A percentile compares a stretch with the other conserved stretches of the same genome.
phyloP scores from a whole-genome alignment of 2,888 invertebrate species.

The Exephanes ischioxanthus region DNA sequence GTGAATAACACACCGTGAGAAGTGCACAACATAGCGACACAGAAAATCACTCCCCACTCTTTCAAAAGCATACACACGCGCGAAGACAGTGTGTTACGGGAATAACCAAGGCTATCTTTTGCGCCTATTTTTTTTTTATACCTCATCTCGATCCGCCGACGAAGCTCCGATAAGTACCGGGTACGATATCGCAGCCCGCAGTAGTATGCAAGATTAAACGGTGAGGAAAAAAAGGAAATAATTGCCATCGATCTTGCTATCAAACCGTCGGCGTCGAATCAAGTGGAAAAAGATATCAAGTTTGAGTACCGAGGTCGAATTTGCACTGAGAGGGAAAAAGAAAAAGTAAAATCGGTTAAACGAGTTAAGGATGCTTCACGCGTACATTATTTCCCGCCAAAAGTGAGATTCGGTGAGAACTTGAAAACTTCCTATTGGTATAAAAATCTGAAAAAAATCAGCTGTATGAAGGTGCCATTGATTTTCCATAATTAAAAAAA shows the following conservation, averaged over 20 bases:
- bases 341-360: not conserved
- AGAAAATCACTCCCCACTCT: constrained; percentile 16
- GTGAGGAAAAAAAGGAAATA: constrained; percentile 24
- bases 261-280: constrained; percentile 30
- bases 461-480: too few relatives aligned
- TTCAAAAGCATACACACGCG: constrained; percentile 18
- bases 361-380: too few relatives aligned
- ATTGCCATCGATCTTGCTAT: constrained; percentile 53
- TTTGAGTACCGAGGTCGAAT: constrained; percentile 4
- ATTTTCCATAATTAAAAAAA: too few relatives aligned
- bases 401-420: too few relatives aligned
- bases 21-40: constrained; percentile 59
- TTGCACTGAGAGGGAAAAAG: not conserved
- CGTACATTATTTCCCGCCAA: too few relatives aligned
- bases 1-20: constrained; percentile 72
- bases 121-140: constrained; percentile 50
- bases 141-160: constrained; percentile 22
- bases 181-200: constrained; percentile 27
- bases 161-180: constrained; percentile 27
- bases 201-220: constrained; percentile 27
- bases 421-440: too few relatives aligned
- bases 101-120: constrained; percentile 71
- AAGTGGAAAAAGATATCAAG: not conserved
- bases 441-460: too few relatives aligned
- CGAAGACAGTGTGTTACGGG: constrained; percentile 60